Conservation (phyloP, 1,140 invertebrate species). For the Pentalonia nigronervosa region DNA sequence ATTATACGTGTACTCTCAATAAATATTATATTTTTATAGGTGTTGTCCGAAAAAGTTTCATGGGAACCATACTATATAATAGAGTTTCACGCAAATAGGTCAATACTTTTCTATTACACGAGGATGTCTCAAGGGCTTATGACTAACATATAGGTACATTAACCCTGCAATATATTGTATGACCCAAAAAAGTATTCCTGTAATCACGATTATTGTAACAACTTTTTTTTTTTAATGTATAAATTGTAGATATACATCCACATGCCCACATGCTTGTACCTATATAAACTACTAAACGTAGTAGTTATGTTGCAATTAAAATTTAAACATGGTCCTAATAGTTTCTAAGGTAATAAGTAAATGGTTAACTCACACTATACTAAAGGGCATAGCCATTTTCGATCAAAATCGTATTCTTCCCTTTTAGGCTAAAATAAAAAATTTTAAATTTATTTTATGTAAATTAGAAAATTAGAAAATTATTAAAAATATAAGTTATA, state of each 20-base stretch:
- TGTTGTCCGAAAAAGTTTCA: constrained; percentile 38
- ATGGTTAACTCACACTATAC: not conserved
- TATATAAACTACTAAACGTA: not conserved
- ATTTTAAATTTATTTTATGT: too few relatives aligned
- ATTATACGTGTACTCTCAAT: constrained; percentile 38
- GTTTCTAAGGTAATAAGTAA: not conserved
- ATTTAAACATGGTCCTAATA: not conserved
- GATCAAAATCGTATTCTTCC: too few relatives aligned
- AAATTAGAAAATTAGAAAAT: too few relatives aligned
- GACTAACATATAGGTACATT: constrained; percentile 26
- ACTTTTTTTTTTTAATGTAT: not conserved
- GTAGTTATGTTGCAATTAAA: not conserved
- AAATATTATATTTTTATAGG: constrained; percentile 49
- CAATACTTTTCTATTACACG: constrained; percentile 43
- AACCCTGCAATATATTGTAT: constrained; percentile 1
- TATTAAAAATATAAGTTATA: too few relatives aligned
- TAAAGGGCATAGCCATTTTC: too few relatives aligned
- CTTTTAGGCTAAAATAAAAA: too few relatives aligned
- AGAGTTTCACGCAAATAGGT: constrained; percentile 17
- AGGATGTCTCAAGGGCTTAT: constrained; percentile 49
- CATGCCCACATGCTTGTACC: not conserved
- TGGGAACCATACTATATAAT: constrained; percentile 31
- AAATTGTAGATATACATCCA: not conserved
- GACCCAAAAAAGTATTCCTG: constrained; percentile 42
- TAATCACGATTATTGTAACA: not conserved